Evolutionary conservation across 2,888 invertebrate genomes (phyloP).

Genomic region (Papilio protenor): DNA sequence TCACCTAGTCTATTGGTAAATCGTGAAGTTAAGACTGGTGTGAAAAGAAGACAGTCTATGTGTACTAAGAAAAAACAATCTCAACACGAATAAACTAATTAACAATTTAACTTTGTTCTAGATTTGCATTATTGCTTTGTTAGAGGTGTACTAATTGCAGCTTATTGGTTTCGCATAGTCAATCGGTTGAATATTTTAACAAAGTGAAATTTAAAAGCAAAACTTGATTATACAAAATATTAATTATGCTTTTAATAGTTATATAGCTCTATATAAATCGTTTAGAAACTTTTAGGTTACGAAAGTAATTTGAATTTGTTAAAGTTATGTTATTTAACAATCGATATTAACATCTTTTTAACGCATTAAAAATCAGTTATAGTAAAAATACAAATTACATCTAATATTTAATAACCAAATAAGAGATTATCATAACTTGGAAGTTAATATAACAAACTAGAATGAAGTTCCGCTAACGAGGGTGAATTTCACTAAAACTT

Average conservation of each 20-base stretch:
- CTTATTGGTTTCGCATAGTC: conserved; percentile 6
- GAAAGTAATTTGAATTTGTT: too few relatives aligned
- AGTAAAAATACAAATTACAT: neutral
- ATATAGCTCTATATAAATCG: neutral
- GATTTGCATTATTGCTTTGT: conserved; percentile 29
- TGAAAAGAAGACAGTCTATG: neutral
- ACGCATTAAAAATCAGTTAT: neutral
- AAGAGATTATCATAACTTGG: conserved; percentile 1
- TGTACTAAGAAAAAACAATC: neutral
- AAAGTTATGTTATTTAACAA: neutral
- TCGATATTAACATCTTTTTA: neutral
- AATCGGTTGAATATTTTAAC: conserved; percentile 5
- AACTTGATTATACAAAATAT: neutral
- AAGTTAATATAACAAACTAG: neutral
- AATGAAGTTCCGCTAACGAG: conserved; percentile 16
- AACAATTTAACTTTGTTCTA: neutral
- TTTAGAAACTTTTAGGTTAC: neutral
- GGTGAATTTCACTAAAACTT: conserved; percentile 27
- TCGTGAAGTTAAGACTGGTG: neutral
- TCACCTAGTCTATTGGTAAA: too few relatives aligned
- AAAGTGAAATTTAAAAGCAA: neutral
- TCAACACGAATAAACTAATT: neutral
- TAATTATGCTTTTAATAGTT: neutral
- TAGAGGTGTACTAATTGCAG: conserved; percentile 19
- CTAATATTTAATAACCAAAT: conserved; percentile 18